phyloP scores from a whole-genome alignment of 2,888 invertebrate genomes.

The Eupithecia pulchellata region DNA sequence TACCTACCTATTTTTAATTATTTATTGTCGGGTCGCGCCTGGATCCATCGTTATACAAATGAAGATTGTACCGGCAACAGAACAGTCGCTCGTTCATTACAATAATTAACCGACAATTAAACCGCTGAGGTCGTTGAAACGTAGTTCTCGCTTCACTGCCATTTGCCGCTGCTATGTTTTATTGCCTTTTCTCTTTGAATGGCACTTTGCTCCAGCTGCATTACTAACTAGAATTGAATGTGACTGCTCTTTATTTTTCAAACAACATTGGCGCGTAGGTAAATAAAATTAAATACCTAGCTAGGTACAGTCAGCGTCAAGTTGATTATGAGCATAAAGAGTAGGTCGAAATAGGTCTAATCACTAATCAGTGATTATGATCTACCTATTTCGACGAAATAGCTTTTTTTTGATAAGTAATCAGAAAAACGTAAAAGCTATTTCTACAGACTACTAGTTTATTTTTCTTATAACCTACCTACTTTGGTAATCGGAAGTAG shows the following conservation, averaged over 20 bases:
- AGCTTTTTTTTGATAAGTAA: too few relatives aligned
- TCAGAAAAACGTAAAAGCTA: too few relatives aligned
- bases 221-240: neutral
- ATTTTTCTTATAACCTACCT: too few relatives aligned
- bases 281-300: neutral
- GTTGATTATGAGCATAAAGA: too few relatives aligned
- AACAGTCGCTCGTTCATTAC: slow-evolving; percentile 71
- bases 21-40: slow-evolving; percentile 68
- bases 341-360: too few relatives aligned
- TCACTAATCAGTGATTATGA: too few relatives aligned
- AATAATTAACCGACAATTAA: slow-evolving; percentile 73
- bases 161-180: slow-evolving; percentile 26
- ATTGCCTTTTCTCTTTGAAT: slow-evolving; percentile 28
- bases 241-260: neutral
- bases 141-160: slow-evolving; percentile 50
- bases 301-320: too few relatives aligned
- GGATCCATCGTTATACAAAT: slow-evolving; percentile 69
- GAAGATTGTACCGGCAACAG: slow-evolving; percentile 61
- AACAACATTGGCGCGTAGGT: neutral
- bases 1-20: neutral
- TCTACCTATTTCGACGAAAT: too few relatives aligned
- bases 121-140: slow-evolving; percentile 67
- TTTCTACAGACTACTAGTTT: too few relatives aligned
- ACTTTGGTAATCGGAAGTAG: too few relatives aligned
- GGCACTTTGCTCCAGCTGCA: slow-evolving; percentile 27